phyloP scores from a whole-genome alignment of 2,888 invertebrate species.

The Eupithecia pulchellata region DNA sequence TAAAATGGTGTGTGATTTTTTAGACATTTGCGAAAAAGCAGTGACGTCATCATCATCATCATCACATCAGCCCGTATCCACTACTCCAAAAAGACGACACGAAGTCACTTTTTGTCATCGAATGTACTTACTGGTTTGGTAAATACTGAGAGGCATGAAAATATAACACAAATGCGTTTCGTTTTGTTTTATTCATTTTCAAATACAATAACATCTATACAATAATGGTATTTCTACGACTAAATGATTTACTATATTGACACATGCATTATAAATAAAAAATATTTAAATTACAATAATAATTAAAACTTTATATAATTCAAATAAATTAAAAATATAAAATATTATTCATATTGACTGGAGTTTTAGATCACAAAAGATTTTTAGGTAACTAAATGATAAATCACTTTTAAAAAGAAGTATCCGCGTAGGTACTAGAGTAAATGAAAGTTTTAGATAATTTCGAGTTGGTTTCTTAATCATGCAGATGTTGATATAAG shows the following conservation, averaged over 20 bases:
- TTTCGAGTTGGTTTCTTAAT: slow-evolving; percentile 3
- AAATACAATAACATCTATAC: slow-evolving; percentile 86
- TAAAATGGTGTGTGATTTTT: not conserved
- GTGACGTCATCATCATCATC: not conserved
- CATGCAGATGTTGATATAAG: not conserved
- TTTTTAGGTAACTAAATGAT: slow-evolving; percentile 47
- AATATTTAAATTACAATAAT: slow-evolving; percentile 40
- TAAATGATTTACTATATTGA: slow-evolving; percentile 78
- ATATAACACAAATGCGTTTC: slow-evolving; percentile 56
- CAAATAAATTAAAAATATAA: slow-evolving; percentile 47
- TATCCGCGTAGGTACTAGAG: not conserved
- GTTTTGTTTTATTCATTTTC: slow-evolving; percentile 79
- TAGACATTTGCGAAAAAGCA: not conserved
- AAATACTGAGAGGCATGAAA: not conserved
- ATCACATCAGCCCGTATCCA: not conserved
- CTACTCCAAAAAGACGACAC: too few species aligned
- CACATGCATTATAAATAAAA: slow-evolving; percentile 74
- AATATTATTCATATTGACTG: slow-evolving; percentile 54
- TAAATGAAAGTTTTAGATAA: not conserved
- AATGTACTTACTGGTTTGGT: not conserved
- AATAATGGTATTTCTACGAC: slow-evolving; percentile 77
- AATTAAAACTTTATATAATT: slow-evolving; percentile 18
- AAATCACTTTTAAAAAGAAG: slow-evolving; percentile 6
- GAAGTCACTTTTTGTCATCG: not conserved
- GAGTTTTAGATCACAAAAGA: slow-evolving; percentile 53